phyloP scores from a whole-genome alignment of 2,113 vertebrate species.

The Oreochromis aureus region DNA sequence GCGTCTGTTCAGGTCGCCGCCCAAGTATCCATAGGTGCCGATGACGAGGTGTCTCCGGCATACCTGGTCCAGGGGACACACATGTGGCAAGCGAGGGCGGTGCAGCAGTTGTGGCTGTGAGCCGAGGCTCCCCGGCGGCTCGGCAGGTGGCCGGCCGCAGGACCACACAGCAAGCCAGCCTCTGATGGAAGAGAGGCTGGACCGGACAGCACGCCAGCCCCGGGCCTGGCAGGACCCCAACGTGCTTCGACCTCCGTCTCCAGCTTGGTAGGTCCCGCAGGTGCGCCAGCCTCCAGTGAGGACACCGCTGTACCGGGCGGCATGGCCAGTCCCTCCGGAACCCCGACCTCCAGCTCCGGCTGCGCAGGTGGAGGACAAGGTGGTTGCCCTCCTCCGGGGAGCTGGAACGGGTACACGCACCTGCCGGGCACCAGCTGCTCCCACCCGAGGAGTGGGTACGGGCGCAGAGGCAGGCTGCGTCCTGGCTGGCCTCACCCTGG shows the following conservation, averaged over 20 bases:
- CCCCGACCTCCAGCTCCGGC: not conserved
- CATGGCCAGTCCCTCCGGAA: not conserved
- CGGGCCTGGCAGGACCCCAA: not conserved
- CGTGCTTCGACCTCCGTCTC: not conserved
- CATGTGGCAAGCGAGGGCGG: not conserved
- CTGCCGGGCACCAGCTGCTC: not conserved
- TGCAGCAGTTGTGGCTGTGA: not conserved
- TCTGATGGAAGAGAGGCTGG: not conserved
- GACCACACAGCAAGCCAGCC: not conserved
- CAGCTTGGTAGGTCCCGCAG: not conserved
- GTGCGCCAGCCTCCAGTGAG: not conserved
- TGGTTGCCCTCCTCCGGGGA: not conserved
- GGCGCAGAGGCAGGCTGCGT: not conserved
- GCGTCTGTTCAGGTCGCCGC: not conserved
- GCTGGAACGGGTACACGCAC: not conserved
- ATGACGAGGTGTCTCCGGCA: not conserved
- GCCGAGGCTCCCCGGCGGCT: not conserved
- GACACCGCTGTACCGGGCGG: not conserved
- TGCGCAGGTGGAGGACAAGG: not conserved
- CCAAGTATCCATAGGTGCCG: not conserved
- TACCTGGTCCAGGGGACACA: not conserved
- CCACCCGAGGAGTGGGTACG: not conserved
- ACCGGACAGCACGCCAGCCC: not conserved
- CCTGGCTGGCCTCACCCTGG: not conserved
- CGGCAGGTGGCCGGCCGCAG: not conserved